A percentile compares a stretch with the other conserved stretches of the same genome.
Evolutionary conservation across 2,888 invertebrate genomes (phyloP).

Genomic region (Didymodactylos carnosus): DNA sequence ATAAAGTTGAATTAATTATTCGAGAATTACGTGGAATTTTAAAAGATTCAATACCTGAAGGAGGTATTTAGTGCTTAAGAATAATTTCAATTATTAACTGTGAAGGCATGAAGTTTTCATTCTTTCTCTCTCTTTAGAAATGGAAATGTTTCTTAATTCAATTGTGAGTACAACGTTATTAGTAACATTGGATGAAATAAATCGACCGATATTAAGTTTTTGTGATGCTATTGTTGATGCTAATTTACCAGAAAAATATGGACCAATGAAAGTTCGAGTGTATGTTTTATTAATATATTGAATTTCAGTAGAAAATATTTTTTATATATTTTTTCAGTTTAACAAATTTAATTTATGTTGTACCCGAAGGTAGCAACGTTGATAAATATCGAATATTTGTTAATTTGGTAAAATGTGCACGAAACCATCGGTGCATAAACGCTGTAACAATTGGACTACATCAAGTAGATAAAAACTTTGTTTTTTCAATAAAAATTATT

Average conservation of each 20-base stretch:
- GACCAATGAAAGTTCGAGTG: constrained; percentile 3
- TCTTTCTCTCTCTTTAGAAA: too few species aligned
- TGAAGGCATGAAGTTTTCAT: too few species aligned
- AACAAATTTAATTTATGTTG: constrained; percentile 3
- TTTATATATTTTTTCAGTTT: not conserved
- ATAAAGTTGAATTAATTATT: not conserved
- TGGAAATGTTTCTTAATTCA: constrained; percentile 13
- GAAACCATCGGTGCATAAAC: not conserved
- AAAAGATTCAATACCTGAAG: not conserved
- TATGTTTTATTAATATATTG: too few species aligned
- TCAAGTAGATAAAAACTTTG: not conserved
- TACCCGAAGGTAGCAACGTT: not conserved
- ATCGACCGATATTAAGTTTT: not conserved
- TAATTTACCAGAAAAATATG: constrained; percentile 3
- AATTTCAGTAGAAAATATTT: too few species aligned
- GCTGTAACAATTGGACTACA: not conserved
- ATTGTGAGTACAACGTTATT: constrained; percentile 5
- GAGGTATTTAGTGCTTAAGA: not conserved
- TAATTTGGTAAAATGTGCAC: constrained; percentile 2
- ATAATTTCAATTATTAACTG: not conserved
- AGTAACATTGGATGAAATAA: not conserved
- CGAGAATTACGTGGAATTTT: not conserved
- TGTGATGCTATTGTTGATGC: constrained; percentile 1
- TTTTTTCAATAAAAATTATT: not conserved
- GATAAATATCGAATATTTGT: not conserved